Percentiles rank a stretch among this genome's conserved stretches.
Conservation (phyloP, 2,113 vertebrate genomes). For the Corydoras sp. region DNA sequence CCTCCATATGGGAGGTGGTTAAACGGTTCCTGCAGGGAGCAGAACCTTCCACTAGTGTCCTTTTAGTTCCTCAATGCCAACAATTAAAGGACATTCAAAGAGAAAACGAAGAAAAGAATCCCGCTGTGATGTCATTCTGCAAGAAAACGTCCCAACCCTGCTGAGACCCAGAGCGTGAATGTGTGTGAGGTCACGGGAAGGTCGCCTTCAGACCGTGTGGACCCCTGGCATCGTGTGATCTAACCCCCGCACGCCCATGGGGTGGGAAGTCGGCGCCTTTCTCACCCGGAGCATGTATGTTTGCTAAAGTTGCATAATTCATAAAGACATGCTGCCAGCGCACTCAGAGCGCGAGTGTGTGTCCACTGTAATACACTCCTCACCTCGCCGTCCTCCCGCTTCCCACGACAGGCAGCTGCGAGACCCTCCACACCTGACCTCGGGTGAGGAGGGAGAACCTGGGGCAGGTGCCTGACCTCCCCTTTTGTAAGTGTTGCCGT, state of each 20-base stretch:
- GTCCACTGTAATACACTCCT: slow-evolving; percentile 47
- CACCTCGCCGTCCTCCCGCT: too few relatives aligned
- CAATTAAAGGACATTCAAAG: slow-evolving; percentile 28
- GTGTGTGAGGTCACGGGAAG: slow-evolving; percentile 14
- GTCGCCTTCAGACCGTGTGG: slow-evolving; percentile 14
- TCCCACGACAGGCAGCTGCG: too few relatives aligned
- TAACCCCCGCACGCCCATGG: slow-evolving; percentile 55
- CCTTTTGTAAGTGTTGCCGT: too few relatives aligned
- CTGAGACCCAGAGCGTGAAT: slow-evolving; percentile 49
- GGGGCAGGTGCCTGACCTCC: too few relatives aligned
- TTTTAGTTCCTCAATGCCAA: too few relatives aligned
- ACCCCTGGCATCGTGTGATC: slow-evolving; percentile 22
- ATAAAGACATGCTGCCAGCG: slow-evolving; percentile 65
- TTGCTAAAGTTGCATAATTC: slow-evolving; percentile 84
- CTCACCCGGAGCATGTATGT: slow-evolving; percentile 67
- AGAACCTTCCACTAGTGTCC: too few relatives aligned
- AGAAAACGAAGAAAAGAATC: not conserved
- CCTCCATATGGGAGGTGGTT: too few relatives aligned
- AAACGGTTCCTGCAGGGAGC: too few relatives aligned
- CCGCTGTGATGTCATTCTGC: slow-evolving; percentile 56
- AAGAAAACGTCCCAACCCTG: slow-evolving; percentile 41
- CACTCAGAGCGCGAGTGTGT: slow-evolving; percentile 6
- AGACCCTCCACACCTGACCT: too few relatives aligned
- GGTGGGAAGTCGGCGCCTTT: slow-evolving; percentile 66
- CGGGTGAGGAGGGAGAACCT: too few relatives aligned